Evolutionary conservation across 1,140 invertebrate genomes (phyloP).

Genomic region (Asobara japonica): DNA sequence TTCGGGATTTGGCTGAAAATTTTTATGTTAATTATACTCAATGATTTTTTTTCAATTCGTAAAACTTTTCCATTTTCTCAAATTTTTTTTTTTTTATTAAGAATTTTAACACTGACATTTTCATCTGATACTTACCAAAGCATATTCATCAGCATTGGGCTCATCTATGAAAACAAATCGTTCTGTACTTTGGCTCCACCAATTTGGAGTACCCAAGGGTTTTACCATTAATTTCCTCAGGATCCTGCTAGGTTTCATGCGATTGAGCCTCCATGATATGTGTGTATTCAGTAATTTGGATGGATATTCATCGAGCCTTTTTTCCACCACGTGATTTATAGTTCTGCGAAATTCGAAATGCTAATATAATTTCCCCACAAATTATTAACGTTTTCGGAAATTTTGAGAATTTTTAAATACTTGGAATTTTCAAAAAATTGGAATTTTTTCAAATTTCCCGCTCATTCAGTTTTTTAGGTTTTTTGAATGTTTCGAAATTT

Average conservation of each 20-base stretch:
- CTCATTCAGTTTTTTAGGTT: too few relatives aligned
- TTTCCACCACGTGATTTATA: conserved; percentile 51
- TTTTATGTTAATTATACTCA: conserved; percentile 3
- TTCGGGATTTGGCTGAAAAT: conserved; percentile 74
- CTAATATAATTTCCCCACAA: too few relatives aligned
- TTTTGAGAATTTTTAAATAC: too few relatives aligned
- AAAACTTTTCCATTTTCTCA: conserved; percentile 23
- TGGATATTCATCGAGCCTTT: conserved; percentile 45
- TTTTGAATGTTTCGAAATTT: too few relatives aligned
- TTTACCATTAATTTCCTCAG: conserved; percentile 74
- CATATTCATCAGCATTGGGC: conserved; percentile 68
- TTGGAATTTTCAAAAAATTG: too few relatives aligned
- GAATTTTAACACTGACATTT: too few relatives aligned
- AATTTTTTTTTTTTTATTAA: too few relatives aligned
- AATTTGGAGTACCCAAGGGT: conserved; percentile 70
- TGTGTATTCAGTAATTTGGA: conserved; percentile 52
- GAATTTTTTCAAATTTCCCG: too few relatives aligned
- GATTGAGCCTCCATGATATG: conserved; percentile 75
- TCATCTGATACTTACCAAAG: conserved; percentile 65
- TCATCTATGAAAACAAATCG: conserved; percentile 78
- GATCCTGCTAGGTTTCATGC: conserved; percentile 73
- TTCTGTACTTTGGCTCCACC: conserved; percentile 76
- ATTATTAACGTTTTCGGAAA: too few relatives aligned
- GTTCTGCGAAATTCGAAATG: conserved; percentile 50
- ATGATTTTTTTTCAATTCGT: conserved; percentile 13